A percentile compares a stretch with the other conserved stretches of the same genome.
Evolutionary conservation across 2,888 invertebrate genomes (phyloP).

Genomic region (Pedicia rivosa): DNA sequence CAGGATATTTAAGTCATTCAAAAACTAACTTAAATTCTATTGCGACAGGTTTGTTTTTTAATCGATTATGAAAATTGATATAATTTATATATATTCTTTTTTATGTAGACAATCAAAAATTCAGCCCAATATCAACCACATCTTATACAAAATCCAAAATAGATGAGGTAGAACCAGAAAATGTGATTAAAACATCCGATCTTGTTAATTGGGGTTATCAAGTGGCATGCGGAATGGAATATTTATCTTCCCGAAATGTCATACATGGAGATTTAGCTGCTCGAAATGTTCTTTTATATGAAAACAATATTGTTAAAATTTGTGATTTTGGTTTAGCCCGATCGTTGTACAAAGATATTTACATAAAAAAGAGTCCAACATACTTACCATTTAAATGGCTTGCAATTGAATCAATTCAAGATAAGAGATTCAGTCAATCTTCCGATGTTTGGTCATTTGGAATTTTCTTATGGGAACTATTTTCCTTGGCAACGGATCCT

Average conservation of each 20-base stretch:
- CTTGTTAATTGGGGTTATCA: constrained; percentile 84
- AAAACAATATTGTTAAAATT: constrained; percentile 85
- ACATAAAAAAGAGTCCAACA: constrained; percentile 74
- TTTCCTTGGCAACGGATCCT: constrained; percentile 70
- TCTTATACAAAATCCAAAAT: constrained; percentile 68
- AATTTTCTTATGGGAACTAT: constrained; percentile 80
- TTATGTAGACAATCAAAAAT: constrained; percentile 32
- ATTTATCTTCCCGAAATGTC: constrained; percentile 74
- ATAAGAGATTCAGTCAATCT: constrained; percentile 81
- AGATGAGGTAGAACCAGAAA: constrained; percentile 49
- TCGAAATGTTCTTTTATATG: constrained; percentile 75
- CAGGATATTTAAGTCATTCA: constrained; percentile 12
- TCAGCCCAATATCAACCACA: constrained; percentile 49
- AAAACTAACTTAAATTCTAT: constrained; percentile 25
- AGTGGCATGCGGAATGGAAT: constrained; percentile 90
- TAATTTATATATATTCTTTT: constrained; percentile 13
- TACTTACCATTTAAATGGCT: constrained; percentile 93
- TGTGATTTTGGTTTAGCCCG: constrained; percentile 93
- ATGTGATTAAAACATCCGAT: constrained; percentile 64
- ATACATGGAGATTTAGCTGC: constrained; percentile 82
- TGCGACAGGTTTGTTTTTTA: constrained; percentile 16
- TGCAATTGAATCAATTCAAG: constrained; percentile 83
- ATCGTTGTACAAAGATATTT: constrained; percentile 81
- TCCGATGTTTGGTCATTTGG: constrained; percentile 93
- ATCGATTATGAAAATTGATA: background rate